A percentile compares a stretch with the other conserved stretches of the same genome.
These are phyloP conservation scores for Elysia crispata DNA, from an alignment of 2,888 invertebrate genomes.

Conservation along the genomic window DNA sequence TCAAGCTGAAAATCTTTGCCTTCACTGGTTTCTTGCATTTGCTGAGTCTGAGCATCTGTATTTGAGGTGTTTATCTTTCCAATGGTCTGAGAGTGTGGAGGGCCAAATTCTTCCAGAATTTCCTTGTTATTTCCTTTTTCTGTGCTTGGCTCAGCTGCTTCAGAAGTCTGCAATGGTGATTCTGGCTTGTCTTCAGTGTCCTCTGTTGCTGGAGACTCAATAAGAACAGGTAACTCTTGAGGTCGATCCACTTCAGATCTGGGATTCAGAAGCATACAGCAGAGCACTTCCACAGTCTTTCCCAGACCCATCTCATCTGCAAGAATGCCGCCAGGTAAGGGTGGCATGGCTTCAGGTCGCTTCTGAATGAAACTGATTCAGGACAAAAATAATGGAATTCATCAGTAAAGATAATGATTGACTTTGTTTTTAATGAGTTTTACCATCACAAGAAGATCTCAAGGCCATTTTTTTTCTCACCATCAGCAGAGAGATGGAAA, in stretches of 20 bases:
- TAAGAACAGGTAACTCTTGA: constrained; percentile 40
- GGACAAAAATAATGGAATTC: constrained; percentile 2
- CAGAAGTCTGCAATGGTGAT: too few relatives aligned
- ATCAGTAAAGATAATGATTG: neutral
- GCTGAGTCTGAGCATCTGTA: too few relatives aligned
- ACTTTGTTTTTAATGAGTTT: neutral
- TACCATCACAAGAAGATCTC: too few relatives aligned
- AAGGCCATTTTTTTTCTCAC: too few relatives aligned
- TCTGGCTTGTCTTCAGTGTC: too few relatives aligned
- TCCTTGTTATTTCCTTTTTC: too few relatives aligned
- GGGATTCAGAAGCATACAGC: constrained; percentile 82
- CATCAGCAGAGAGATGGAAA: neutral
- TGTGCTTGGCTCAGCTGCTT: too few relatives aligned
- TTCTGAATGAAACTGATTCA: constrained; percentile 71
- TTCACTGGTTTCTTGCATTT: too few relatives aligned
- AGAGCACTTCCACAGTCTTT: constrained; percentile 87
- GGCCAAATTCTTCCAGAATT: too few relatives aligned
- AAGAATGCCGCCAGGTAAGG: constrained; percentile 84
- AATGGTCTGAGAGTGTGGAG: too few relatives aligned
- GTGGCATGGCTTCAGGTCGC: constrained; percentile 70
- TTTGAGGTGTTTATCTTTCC: too few relatives aligned
- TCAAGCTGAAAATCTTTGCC: too few relatives aligned
- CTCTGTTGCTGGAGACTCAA: constrained; percentile 10
- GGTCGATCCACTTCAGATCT: constrained; percentile 59
- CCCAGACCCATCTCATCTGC: constrained; percentile 91